phyloP scores from a whole-genome alignment of 2,888 invertebrate species.

The Cerceris rybyensis region DNA sequence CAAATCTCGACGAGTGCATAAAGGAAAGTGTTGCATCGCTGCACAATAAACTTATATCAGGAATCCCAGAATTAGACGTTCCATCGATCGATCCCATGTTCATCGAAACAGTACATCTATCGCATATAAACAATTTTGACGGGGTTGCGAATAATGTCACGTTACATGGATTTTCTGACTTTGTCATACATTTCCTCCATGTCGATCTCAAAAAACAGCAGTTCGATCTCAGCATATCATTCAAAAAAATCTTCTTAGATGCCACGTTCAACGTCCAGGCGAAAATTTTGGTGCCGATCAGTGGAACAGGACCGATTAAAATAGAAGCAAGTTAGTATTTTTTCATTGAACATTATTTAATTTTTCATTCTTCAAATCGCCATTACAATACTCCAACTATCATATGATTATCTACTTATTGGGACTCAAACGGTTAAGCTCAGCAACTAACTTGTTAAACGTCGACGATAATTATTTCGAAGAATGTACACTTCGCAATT shows the following conservation, averaged over 20 bases:
- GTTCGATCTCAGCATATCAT: constrained; percentile 50
- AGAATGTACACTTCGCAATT: too few species aligned
- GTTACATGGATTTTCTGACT: constrained; percentile 68
- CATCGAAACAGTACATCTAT: constrained; percentile 65
- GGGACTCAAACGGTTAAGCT: too few species aligned
- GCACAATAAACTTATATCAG: constrained; percentile 55
- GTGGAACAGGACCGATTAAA: constrained; percentile 69
- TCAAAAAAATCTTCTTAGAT: constrained; percentile 58
- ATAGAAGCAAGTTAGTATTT: constrained; percentile 65
- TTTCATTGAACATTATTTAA: not conserved
- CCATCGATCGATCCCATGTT: constrained; percentile 73
- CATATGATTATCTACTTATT: too few species aligned
- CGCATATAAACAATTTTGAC: constrained; percentile 66
- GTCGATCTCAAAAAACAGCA: constrained; percentile 59
- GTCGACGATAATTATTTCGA: too few species aligned
- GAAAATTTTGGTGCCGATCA: constrained; percentile 72
- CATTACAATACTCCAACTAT: too few species aligned
- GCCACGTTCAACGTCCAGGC: constrained; percentile 72
- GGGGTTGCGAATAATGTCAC: constrained; percentile 67
- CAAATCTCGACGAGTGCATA: constrained; percentile 72
- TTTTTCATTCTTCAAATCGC: not conserved
- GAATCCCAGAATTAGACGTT: constrained; percentile 75
- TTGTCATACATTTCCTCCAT: constrained; percentile 49
- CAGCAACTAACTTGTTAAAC: too few species aligned
- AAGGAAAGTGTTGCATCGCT: constrained; percentile 64